These are phyloP conservation scores for Syrmaticus mikado DNA, from an alignment of 2,113 vertebrate species.

Conservation along the genomic window DNA sequence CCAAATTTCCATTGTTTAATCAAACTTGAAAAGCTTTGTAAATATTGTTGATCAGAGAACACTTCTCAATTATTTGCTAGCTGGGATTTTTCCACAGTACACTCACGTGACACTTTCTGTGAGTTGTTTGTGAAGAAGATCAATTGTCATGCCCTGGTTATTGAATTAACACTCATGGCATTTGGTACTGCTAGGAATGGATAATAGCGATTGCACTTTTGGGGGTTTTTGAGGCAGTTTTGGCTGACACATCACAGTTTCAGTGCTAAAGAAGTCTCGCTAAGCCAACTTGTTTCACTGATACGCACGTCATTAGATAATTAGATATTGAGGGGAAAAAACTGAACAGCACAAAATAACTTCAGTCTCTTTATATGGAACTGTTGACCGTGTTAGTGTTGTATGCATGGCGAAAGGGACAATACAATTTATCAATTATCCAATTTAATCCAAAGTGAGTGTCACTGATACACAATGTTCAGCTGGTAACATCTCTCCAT, in stretches of 20 bases:
- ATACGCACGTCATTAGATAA: background rate
- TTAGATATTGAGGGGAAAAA: background rate
- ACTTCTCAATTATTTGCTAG: background rate
- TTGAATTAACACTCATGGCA: background rate
- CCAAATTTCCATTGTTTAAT: slow-evolving; percentile 17
- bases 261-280: background rate
- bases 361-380: background rate
- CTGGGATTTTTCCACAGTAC: background rate
- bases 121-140: slow-evolving; percentile 14
- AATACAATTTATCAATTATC: background rate
- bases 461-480: rapidly evolving
- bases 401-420: background rate
- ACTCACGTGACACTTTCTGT: background rate
- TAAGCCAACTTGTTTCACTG: background rate
- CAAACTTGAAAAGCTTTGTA: slow-evolving; percentile 13
- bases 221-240: background rate
- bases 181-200: background rate
- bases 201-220: background rate
- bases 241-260: slow-evolving; percentile 6
- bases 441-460: background rate
- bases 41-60: background rate
- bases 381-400: background rate
- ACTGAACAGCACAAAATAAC: background rate
- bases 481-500: background rate
- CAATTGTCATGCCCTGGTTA: background rate